Conservation (phyloP, 2,888 invertebrate species). For the Pegoplata infirma region DNA sequence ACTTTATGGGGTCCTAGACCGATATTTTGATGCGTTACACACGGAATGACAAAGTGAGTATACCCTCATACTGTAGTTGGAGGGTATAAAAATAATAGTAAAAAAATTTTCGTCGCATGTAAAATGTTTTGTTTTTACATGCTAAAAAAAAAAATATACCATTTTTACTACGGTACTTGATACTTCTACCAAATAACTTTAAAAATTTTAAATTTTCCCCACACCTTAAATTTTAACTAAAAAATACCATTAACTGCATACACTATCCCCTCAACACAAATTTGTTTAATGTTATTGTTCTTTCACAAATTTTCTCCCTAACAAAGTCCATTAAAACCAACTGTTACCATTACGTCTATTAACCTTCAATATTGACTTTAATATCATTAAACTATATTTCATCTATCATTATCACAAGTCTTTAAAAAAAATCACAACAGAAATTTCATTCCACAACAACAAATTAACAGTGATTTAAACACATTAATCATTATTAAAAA, state of each 20-base stretch:
- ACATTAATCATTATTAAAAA: slow-evolving; percentile 44
- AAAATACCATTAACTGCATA: neutral
- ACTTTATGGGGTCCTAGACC: no score
- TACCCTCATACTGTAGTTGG: no score
- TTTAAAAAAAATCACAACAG: slow-evolving; percentile 16
- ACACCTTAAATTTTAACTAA: neutral
- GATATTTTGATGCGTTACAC: no score
- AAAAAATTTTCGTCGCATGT: no score
- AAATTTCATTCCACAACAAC: neutral
- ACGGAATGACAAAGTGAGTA: no score
- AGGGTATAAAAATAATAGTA: no score
- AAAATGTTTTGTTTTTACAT: no score
- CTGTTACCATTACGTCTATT: slow-evolving; percentile 1
- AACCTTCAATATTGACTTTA: neutral
- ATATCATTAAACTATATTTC: neutral
- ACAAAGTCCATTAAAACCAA: slow-evolving; percentile 23
- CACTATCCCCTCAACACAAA: neutral
- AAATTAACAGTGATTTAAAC: slow-evolving; percentile 29
- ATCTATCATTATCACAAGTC: slow-evolving; percentile 6
- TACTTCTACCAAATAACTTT: no score
- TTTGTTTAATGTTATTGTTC: neutral
- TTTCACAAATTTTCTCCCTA: neutral
- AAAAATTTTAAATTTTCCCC: neutral
- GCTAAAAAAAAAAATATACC: no score
- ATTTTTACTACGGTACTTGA: no score